Conservation (phyloP, 2,797 vertebrate species). For the Myotis findleyi region DNA sequence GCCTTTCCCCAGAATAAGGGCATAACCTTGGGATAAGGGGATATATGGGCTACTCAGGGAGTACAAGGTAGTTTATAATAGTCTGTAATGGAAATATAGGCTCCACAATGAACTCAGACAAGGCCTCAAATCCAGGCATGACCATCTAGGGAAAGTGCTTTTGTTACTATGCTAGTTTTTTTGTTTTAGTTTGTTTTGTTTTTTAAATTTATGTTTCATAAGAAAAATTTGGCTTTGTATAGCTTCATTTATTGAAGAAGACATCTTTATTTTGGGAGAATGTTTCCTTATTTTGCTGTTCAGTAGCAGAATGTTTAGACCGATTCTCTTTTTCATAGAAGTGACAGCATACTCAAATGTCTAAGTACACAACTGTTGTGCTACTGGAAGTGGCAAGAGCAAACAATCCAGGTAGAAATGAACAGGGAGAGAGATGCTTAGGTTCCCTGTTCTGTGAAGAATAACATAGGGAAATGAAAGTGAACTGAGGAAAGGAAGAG, state of each 20-base stretch:
- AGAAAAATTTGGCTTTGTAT: constrained; percentile 13
- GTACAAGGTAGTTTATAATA: not conserved
- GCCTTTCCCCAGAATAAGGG: not conserved
- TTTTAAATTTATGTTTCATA: constrained; percentile 19
- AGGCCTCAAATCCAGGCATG: not conserved
- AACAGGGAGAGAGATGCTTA: not conserved
- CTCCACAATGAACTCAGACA: not conserved
- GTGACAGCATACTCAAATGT: constrained; percentile 7
- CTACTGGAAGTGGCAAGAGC: not conserved
- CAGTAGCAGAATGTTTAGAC: not conserved
- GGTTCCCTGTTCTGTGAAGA: constrained; percentile 55
- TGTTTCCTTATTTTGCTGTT: constrained; percentile 51
- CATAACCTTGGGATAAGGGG: not conserved
- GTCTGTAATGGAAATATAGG: not conserved
- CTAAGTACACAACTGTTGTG: not conserved
- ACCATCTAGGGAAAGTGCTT: not conserved
- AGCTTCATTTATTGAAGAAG: constrained; percentile 53
- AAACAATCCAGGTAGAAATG: constrained; percentile 44
- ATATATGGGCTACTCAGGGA: not conserved
- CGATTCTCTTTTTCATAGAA: constrained; percentile 28
- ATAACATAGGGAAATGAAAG: constrained; percentile 65
- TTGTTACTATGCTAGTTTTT: not conserved
- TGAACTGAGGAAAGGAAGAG: constrained; percentile 43
- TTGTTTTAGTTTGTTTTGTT: constrained; percentile 6
- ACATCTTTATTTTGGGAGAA: constrained; percentile 48